A percentile compares a stretch with the other conserved stretches of the same genome.
Conservation (phyloP, 2,888 invertebrate species). For the Cistogaster globosa region DNA sequence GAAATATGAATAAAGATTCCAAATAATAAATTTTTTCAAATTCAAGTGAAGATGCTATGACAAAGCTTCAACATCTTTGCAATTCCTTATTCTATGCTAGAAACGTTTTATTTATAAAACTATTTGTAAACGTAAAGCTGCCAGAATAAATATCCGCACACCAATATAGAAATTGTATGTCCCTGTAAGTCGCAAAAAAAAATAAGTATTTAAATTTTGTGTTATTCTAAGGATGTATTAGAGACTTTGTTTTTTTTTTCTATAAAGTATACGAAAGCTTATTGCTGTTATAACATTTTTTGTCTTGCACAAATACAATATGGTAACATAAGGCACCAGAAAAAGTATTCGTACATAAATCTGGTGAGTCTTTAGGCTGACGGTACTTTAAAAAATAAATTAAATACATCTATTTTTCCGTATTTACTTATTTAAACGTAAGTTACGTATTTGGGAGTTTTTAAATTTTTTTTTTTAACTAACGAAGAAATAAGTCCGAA, state of each 20-base stretch:
- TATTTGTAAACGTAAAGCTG: too few species aligned
- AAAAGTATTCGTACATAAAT: conserved; percentile 8
- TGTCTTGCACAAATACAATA: not conserved
- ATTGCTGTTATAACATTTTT: not conserved
- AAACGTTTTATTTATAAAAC: too few species aligned
- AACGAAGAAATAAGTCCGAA: not conserved
- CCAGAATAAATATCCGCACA: too few species aligned
- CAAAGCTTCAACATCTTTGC: too few species aligned
- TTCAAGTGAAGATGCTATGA: too few species aligned
- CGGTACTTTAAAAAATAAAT: conserved; percentile 13
- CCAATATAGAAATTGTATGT: too few species aligned
- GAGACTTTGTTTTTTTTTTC: conserved; percentile 12
- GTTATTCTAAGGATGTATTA: too few species aligned
- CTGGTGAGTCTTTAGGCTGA: not conserved
- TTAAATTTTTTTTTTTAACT: not conserved
- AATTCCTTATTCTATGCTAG: too few species aligned
- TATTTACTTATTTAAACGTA: not conserved
- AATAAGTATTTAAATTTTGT: too few species aligned
- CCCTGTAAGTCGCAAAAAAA: too few species aligned
- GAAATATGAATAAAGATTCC: too few species aligned
- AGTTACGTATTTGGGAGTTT: not conserved
- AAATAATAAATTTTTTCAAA: too few species aligned
- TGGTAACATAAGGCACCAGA: not conserved
- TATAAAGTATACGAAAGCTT: conserved; percentile 2
- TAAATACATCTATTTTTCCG: not conserved